phyloP scores from a whole-genome alignment of 2,888 invertebrate species.

The Lycocerus yunnanus region DNA sequence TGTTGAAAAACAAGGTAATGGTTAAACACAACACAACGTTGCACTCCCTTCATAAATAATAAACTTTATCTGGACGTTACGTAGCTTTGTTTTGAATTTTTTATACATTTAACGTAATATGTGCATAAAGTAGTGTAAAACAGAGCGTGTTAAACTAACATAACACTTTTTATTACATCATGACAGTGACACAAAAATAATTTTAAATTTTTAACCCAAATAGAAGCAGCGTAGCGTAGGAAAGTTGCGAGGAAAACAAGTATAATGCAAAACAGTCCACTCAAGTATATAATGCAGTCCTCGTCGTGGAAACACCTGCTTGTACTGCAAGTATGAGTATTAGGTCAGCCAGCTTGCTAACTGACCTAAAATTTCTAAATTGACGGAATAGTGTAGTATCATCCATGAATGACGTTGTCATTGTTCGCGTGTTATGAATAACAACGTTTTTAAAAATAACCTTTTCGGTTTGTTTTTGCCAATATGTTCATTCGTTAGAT shows the following conservation, averaged over 20 bases:
- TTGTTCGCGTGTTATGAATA: no score
- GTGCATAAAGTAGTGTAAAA: not conserved
- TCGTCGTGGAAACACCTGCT: not conserved
- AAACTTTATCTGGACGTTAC: not conserved
- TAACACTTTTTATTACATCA: not conserved
- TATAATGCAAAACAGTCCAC: not conserved
- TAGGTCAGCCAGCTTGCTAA: not conserved
- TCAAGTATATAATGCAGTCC: not conserved
- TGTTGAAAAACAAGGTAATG: not conserved
- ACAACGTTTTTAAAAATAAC: no score
- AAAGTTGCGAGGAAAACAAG: not conserved
- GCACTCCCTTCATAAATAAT: not conserved
- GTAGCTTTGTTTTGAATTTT: not conserved
- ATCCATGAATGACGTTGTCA: no score
- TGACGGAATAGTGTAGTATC: no score
- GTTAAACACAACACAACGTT: not conserved
- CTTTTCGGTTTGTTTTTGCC: no score
- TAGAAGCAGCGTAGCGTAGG: not conserved
- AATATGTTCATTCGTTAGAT: no score
- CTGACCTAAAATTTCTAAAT: not conserved
- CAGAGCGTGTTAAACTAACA: not conserved
- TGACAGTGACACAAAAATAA: not conserved
- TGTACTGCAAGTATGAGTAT: not conserved
- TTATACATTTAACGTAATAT: not conserved
- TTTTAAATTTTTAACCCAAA: not conserved